Evolutionary conservation across 1,140 invertebrate species (phyloP), one percentile per base, ranked within the genome.

Genomic region (Drosophila kanapiae): DNA sequence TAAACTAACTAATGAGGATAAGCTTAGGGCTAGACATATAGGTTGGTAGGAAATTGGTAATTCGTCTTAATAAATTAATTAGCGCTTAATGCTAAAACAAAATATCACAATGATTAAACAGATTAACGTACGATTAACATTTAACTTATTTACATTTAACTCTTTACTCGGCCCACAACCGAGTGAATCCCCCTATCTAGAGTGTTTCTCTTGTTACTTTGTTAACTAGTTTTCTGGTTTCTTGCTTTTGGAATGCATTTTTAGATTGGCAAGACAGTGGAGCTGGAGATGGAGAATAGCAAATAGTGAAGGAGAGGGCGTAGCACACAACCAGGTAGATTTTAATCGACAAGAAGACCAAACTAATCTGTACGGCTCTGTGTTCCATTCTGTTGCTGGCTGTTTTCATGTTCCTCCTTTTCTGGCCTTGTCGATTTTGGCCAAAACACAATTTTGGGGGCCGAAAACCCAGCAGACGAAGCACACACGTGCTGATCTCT

Each of bases 21-120:
- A 78, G 85, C 63, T 87, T 79, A 49, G 40, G 51, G 7, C 49
- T 51, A 68, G 35, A 59, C 35, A 49, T 79, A 72, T 51, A 33
- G 75, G 75, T 35, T 58, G 45, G 48, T 71, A 53, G 67, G 45
- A 75, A 60, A 74, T 45, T 78, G 56, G 56, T 57, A 60, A 56
- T 56, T 33, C 23, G 35, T 68, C 56, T 48, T 57, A 49, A 88
- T 87, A 88, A 87, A 84, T 87, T 80, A 56, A 27, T 87, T 80
- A 88, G 53, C 63, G 51, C 85, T 90, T 87, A 87, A 57, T 51
- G 23, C 37, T 83, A 69, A 78, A 90, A 87, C 72, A 80, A 80
- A 80, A 87, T 87, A 87, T 87, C 84, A 87, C 84, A 87, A 90
- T 87, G 87, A 87, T 88, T 84, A 84, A 78, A 87, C 85, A 70